A percentile compares a stretch with the other conserved stretches of the same genome.
Evolutionary conservation across 2,888 invertebrate genomes (phyloP).

Genomic region (Hybos culiciformis): DNA sequence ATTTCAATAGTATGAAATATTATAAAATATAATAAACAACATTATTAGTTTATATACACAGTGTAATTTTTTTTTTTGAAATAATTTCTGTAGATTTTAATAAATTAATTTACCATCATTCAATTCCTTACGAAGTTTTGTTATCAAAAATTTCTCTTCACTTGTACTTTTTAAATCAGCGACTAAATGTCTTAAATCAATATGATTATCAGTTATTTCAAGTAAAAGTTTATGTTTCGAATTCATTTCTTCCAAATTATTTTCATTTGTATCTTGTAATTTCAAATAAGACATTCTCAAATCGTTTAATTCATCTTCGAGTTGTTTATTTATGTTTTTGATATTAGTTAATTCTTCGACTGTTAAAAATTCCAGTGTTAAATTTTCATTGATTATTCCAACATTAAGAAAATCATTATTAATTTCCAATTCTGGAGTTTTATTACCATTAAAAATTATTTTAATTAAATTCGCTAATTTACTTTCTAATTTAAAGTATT

Average conservation of each 20-base stretch:
- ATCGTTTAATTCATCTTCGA: conserved; percentile 18
- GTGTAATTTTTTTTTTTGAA: background rate
- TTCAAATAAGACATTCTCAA: conserved; percentile 23
- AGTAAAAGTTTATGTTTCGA: conserved; percentile 31
- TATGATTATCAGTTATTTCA: conserved; percentile 33
- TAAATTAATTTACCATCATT: conserved; percentile 21
- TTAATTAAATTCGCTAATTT: conserved; percentile 25
- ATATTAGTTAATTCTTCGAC: conserved; percentile 25
- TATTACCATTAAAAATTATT: conserved; percentile 20
- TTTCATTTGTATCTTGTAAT: conserved; percentile 25
- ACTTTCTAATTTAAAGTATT: conserved; percentile 21
- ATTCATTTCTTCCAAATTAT: conserved; percentile 23
- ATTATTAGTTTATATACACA: no score
- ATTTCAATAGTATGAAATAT: no score
- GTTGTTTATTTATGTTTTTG: conserved; percentile 16
- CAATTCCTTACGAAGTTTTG: conserved; percentile 30
- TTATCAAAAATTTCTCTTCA: conserved; percentile 29
- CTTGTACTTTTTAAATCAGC: conserved; percentile 33
- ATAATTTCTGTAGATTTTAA: background rate
- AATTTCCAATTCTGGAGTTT: conserved; percentile 15
- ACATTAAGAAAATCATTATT: conserved; percentile 25
- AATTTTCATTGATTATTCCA: conserved; percentile 28
- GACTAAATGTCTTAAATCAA: conserved; percentile 30
- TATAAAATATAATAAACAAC: no score
- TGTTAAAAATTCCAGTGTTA: conserved; percentile 28